Evolutionary conservation across 2,888 invertebrate species (phyloP).

Genomic region (Euproctis similis): DNA sequence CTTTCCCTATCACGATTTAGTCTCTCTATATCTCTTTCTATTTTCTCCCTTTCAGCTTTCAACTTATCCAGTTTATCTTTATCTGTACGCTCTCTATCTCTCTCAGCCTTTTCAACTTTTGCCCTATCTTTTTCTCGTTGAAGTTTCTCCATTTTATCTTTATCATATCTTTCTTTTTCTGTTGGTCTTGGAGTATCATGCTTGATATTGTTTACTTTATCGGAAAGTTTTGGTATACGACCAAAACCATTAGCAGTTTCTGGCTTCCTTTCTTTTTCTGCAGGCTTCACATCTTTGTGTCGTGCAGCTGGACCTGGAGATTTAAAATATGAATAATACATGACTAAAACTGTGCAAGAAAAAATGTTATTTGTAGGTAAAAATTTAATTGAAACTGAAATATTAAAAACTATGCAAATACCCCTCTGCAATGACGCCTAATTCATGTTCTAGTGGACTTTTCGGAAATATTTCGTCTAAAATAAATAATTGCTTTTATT

Average conservation of each 20-base stretch:
- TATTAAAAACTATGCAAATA: no score
- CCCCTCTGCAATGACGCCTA: no score
- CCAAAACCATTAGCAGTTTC: constrained; percentile 42
- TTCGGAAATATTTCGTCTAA: no score
- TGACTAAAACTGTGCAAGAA: not conserved
- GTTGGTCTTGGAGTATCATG: constrained; percentile 36
- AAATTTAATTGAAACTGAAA: not conserved
- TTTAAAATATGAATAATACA: not conserved
- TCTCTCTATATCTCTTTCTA: constrained; percentile 59
- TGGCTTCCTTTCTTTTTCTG: constrained; percentile 46
- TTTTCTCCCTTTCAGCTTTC: constrained; percentile 59
- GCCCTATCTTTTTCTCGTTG: constrained; percentile 29
- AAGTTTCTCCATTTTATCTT: constrained; percentile 33
- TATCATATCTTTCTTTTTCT: constrained; percentile 35
- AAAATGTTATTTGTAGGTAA: not conserved
- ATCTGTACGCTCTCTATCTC: constrained; percentile 44
- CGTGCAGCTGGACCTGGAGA: constrained; percentile 5
- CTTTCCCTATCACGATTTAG: constrained; percentile 55
- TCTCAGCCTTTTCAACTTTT: constrained; percentile 35
- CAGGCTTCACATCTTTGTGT: constrained; percentile 23
- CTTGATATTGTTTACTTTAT: constrained; percentile 37
- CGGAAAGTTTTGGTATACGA: constrained; percentile 73
- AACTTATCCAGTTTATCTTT: constrained; percentile 54
- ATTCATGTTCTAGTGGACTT: no score
- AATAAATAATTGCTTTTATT: no score